Evolutionary conservation across 2,888 invertebrate genomes (phyloP).

Genomic region (Baccha elongata): DNA sequence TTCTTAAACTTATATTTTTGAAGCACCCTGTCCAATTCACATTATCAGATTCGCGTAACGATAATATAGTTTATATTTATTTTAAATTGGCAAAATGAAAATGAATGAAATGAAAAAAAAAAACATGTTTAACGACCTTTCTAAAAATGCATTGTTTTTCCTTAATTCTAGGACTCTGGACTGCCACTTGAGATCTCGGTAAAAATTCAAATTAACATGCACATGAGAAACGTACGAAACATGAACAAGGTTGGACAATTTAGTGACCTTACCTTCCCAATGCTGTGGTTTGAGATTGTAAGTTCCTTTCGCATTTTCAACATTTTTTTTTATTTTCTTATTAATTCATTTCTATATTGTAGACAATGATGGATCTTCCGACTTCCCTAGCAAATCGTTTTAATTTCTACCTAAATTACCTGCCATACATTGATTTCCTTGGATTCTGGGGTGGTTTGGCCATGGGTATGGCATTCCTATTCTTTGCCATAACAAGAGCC

Average conservation of each 20-base stretch:
- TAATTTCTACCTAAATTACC: conserved; percentile 88
- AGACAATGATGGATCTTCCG: conserved; percentile 88
- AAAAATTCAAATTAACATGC: conserved; percentile 94
- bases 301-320: conserved; percentile 80
- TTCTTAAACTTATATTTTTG: too few relatives aligned
- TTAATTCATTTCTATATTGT: conserved; percentile 80
- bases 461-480: conserved; percentile 77
- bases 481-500: conserved; percentile 79
- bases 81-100: too few relatives aligned
- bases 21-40: neutral
- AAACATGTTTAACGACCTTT: conserved; percentile 53
- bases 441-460: conserved; percentile 80
- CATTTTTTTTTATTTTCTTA: neutral
- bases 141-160: conserved; percentile 54
- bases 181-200: conserved; percentile 90
- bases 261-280: conserved; percentile 88
- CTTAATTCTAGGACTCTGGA: conserved; percentile 85
- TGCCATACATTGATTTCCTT: conserved; percentile 85
- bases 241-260: conserved; percentile 88
- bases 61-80: neutral
- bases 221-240: conserved; percentile 86
- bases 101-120: neutral
- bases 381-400: conserved; percentile 86
- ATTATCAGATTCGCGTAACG: neutral
- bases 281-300: conserved; percentile 96